A percentile compares a stretch with the other conserved stretches of the same genome.
Conservation (phyloP, 2,797 vertebrate genomes). For the Percopsis omiscomaycus region DNA sequence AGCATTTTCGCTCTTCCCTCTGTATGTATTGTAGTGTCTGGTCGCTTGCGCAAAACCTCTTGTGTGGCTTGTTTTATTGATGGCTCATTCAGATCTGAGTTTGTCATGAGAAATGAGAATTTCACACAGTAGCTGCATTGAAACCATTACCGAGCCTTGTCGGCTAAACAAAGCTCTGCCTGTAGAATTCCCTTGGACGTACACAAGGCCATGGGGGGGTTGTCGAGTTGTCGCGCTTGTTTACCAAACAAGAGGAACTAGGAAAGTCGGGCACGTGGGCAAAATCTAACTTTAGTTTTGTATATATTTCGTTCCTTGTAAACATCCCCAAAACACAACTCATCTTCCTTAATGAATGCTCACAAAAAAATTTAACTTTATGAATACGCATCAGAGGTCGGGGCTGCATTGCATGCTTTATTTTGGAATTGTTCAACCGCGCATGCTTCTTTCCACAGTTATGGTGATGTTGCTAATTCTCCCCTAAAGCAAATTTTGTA, state of each 20-base stretch:
- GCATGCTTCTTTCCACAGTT: constrained; percentile 58
- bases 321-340: constrained; percentile 17
- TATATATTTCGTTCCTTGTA: constrained; percentile 23
- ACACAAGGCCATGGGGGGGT: constrained; percentile 6
- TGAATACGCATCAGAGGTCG: constrained; percentile 20
- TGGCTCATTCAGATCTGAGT: constrained; percentile 24
- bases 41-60: constrained; percentile 15
- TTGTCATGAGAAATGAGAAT: constrained; percentile 28
- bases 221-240: constrained; percentile 25
- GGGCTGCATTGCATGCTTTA: constrained; percentile 52
- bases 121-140: constrained; percentile 8
- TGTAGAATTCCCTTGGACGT: constrained; percentile 35
- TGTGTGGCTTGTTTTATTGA: constrained; percentile 7
- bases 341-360: constrained; percentile 18
- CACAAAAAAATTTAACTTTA: constrained; percentile 4
- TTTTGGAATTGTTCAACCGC: constrained; percentile 66
- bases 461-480: constrained; percentile 64
- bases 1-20: constrained; percentile 43
- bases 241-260: constrained; percentile 30
- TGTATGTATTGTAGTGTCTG: constrained; percentile 15
- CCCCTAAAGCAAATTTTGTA: constrained; percentile 68
- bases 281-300: constrained; percentile 15
- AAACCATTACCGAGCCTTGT: constrained; percentile 26
- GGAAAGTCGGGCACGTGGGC: constrained; percentile 9
- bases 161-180: constrained; percentile 25